Base-by-base conservation (phyloP, 2,888 invertebrate species). In the Masnerella sp. region DNA sequence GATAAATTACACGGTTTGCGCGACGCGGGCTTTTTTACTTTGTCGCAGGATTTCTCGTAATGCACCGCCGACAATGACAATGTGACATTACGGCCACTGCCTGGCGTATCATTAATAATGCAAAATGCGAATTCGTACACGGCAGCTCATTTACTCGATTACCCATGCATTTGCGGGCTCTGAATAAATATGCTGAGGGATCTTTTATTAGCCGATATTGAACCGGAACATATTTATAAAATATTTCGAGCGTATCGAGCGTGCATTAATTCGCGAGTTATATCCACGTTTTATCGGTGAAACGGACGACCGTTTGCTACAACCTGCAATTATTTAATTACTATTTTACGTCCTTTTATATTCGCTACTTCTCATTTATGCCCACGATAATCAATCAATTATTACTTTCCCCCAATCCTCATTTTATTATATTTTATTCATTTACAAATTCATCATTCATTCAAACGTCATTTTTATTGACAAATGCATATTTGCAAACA, bases 91-190 rank as follows among this genome's bases (percentile, higher is more conserved):
- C 62, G 62, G 40, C 65, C 36, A 32, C 61, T 36, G 61, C 25
- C 28, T 43, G 74, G 65, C 51, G 58, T 56, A 67, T 38, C 62
- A 67, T 75, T 75, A 75, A 75, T 71, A 65, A 71, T 75, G 70
- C 52, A 75, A 62, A 62, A 54, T 32, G 52, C 70, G 47, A 58
- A 71, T 75, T 68, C 68, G 71, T 71, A 59, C 68, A 49, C 47
- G 64, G 68, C 71, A 71, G 64, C 75, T 75, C 58, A 71, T 75
- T 75, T 75, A 75, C 71, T 71, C 71, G 68, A 71, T 75, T 71
- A 75, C 68, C 68, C 64, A 64, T 75, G 75, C 75, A 62, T 71
- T 70, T 61, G 69, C 62, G 70, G 54, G 18, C 38, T 54, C 58
- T 67, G 74, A 62, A 70, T 65, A 71, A 75, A 70, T 67, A 75